Evolutionary conservation across 2,797 vertebrate species (phyloP).

Genomic region (Acanthis flammea): DNA sequence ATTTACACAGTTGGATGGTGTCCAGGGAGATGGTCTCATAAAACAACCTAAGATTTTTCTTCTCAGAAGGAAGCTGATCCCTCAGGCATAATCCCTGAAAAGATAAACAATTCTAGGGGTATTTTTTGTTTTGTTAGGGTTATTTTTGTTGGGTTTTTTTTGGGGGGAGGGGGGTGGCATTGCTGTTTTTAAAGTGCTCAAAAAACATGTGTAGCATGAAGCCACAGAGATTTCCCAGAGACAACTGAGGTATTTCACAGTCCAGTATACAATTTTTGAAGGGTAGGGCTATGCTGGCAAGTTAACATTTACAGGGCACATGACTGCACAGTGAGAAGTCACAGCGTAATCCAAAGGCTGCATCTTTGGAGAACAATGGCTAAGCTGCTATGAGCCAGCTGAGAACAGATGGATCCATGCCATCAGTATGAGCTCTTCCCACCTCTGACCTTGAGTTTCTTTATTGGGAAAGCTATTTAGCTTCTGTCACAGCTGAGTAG

Average conservation of each 20-base stretch:
- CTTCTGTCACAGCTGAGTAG: neutral
- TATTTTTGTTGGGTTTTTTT: neutral
- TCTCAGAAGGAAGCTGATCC: neutral
- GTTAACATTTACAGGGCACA: neutral
- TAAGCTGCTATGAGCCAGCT: neutral
- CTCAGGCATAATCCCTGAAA: neutral
- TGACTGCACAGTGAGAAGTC: neutral
- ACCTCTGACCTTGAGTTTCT: neutral
- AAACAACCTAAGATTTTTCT: neutral
- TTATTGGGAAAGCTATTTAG: neutral
- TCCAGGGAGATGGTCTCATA: neutral
- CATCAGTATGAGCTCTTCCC: neutral
- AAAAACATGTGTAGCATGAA: neutral
- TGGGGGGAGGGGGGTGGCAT: fast-evolving
- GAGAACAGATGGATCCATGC: neutral
- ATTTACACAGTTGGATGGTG: neutral
- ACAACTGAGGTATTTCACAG: neutral
- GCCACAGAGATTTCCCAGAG: neutral
- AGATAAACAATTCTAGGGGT: neutral
- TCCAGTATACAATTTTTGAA: neutral
- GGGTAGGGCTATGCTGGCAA: neutral
- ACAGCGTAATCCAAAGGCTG: neutral
- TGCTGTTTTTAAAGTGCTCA: neutral
- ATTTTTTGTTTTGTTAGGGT: neutral
- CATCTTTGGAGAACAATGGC: neutral